Evolutionary conservation across 2,888 invertebrate genomes (phyloP), one percentile per base, ranked within the genome.

Genomic region (Cyaniris semiargus): DNA sequence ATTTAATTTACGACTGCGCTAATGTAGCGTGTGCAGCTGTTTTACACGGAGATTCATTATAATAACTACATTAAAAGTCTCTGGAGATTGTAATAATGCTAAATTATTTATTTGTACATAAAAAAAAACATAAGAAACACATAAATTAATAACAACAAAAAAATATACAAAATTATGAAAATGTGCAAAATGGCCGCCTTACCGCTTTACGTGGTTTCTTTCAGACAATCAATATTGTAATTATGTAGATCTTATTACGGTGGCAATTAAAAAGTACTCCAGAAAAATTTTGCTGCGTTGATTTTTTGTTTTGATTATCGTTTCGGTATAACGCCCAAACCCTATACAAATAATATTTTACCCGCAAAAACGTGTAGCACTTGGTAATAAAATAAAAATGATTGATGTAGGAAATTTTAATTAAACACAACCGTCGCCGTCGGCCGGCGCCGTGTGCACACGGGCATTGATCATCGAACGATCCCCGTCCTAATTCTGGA

Each of bases 1-100:
- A 80, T 79, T 78, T 76, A 80, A 80, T 80, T 80, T 79, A 79
- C 78, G 78, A 79, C 72, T 78, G 27, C 77, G 77, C 60, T 78
- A 77, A 79, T 74, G 79, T 76, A 71, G 27, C 60, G 70, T 71
- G 60, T 76, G 70, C 66, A 66, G 66, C 66, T 66, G 66, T 66
- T 66, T 66, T 27, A 66, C 66, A 27, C 60, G 10, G 27, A 66
- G 27, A 5, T 66, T 15, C 66, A 27, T 66, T 66, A 6, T 66
- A 27, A 66, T 66, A 27, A 27, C 27, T 66, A 27, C 27, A 66
- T 66, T 15, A 27, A 66, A 66, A 66, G 15, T 15, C 66, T 66
- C 27, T 15, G 27, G 31, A 66, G 66, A 66, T 13, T 66, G 66
- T 31, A 1, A 53, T 53, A 18, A 18, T 53, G 53, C n/a, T n/a